A percentile compares a stretch with the other conserved stretches of the same genome.
phyloP scores from a whole-genome alignment of 2,113 vertebrate species.

The Thamnaconus septentrionalis region DNA sequence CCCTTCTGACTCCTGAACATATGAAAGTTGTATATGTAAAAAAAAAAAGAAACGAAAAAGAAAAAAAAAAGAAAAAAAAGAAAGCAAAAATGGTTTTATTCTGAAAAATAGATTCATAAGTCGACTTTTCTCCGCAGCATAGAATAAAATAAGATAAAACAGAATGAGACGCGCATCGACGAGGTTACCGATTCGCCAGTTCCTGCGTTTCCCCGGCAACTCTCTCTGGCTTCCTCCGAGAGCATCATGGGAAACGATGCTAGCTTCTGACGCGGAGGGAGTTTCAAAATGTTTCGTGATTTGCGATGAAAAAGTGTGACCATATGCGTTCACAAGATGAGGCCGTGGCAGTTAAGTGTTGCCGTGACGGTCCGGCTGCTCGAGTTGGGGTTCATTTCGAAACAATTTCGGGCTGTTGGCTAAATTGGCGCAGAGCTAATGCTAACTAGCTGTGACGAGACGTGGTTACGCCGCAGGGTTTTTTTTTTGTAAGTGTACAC shows the following conservation, averaged over 20 bases:
- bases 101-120: too few relatives aligned
- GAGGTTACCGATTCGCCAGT: not conserved
- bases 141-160: too few relatives aligned
- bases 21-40: too few relatives aligned
- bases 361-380: not conserved
- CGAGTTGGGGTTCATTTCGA: not conserved
- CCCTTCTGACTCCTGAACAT: too few relatives aligned
- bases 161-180: too few relatives aligned
- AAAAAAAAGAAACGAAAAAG: too few relatives aligned
- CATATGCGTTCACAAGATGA: fast-evolving
- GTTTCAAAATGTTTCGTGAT: conserved; percentile 68
- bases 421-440: conserved; percentile 59
- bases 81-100: too few relatives aligned
- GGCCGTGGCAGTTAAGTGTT: not conserved
- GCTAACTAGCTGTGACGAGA: not conserved
- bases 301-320: conserved; percentile 1
- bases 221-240: conserved; percentile 39
- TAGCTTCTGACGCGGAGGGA: conserved; percentile 64
- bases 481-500: too few relatives aligned
- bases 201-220: conserved; percentile 67
- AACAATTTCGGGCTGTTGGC: not conserved
- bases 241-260: conserved; percentile 64
- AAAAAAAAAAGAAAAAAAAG: too few relatives aligned
- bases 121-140: too few relatives aligned
- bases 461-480: too few relatives aligned